Evolutionary conservation across 2,113 vertebrate genomes (phyloP), one percentile per base, ranked within the genome.

Genomic region (Tragelaphus strepsiceros): DNA sequence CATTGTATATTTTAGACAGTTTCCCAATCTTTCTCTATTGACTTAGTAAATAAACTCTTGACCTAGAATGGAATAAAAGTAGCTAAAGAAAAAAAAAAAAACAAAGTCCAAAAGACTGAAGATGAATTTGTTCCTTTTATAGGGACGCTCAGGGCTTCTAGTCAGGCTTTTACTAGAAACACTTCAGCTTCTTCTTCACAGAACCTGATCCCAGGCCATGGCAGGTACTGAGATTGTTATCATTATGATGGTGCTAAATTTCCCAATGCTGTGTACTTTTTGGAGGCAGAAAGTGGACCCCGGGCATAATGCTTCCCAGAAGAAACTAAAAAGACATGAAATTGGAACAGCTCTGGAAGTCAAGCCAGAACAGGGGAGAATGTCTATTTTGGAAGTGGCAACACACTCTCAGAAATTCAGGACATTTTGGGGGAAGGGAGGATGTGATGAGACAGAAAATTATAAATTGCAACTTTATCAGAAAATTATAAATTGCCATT

Each of bases 21-120:
- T 96, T 62, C 35, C 54, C 35, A 80, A 2, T 92, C 39, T 94
- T 94, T 91, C 71, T 61, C 35, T 90, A 35, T 61, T 74, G 59
- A 67, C 71, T 95, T 89, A 80, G 28, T 58, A 93, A 93, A 96
- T 95, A 95, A 85, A 97, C 61, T 92, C 51, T 96, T 94, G 19
- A 92, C 35, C 39, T 95, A 90, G 15, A 78, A 87, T 86, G 84
- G 86, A 90, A 92, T 94, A 86, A 96, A 84, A 96, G 16, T 51
- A 92, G 26, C 30, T 67, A 91, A 94, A 88, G 78, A n/a, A 11
- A 87, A 90, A 90, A 96, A 46, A 49, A 49, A 43, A 77, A 78
- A 12, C 30, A 88, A 85, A 83, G 7, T 89, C 54, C 15, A 84
- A 67, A 83, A 16, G 12, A 91, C 62, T 62, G n/a, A 91, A 82